Conservation (phyloP, 2,113 vertebrate species). For the Ammodytes dubius region DNA sequence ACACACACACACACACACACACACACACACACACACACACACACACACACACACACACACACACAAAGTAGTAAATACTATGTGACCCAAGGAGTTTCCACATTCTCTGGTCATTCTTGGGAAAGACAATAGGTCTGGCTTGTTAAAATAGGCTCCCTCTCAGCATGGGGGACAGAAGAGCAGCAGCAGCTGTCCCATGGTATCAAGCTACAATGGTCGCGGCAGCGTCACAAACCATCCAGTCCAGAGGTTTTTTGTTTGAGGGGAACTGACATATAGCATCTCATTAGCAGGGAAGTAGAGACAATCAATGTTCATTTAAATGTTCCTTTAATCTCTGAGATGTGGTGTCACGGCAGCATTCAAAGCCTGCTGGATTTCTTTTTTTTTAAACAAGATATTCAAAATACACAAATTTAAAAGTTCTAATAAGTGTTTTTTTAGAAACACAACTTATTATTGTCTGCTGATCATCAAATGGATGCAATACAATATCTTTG, state of each 20-base stretch:
- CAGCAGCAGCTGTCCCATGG: slow-evolving; percentile 75
- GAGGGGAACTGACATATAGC: slow-evolving; percentile 6
- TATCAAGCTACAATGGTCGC: slow-evolving; percentile 65
- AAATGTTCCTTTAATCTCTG: neutral
- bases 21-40: slow-evolving; percentile 30
- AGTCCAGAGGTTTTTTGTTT: slow-evolving; percentile 39
- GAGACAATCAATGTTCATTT: neutral
- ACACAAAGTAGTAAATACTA: slow-evolving; percentile 29
- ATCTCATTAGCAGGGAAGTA: slow-evolving; percentile 37
- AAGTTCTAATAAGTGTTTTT: neutral
- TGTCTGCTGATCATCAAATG: neutral
- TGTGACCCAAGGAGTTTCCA: slow-evolving; percentile 56
- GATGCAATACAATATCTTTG: neutral
- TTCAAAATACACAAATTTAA: neutral
- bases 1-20: slow-evolving; percentile 33
- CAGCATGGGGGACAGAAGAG: slow-evolving; percentile 54
- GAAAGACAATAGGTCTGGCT: slow-evolving; percentile 78
- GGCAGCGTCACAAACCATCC: slow-evolving; percentile 46
- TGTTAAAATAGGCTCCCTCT: slow-evolving; percentile 77
- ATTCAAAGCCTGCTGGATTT: neutral
- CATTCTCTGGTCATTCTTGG: slow-evolving; percentile 72
- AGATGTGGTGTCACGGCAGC: neutral
- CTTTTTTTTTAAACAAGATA: too few species aligned
- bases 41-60: slow-evolving; percentile 30
- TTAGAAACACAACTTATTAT: neutral